These are phyloP conservation scores for Rhagophthalmus giganteus DNA, from an alignment of 2,888 invertebrate species.

Conservation along the genomic window DNA sequence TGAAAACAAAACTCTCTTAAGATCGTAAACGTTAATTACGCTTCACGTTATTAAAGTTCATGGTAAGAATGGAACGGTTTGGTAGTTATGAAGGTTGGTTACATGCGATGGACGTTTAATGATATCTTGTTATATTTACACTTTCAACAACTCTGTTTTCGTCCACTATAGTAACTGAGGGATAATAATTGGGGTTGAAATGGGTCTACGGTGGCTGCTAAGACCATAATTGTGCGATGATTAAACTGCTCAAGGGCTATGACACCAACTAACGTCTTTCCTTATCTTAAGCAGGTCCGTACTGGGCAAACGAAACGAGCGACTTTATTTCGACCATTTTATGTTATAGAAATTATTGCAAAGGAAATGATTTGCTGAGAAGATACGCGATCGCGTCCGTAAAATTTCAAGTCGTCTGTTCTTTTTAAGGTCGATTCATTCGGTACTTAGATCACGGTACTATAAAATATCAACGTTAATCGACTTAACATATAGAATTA, in stretches of 20 bases:
- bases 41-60: too few species aligned
- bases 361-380: background rate
- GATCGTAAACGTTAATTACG: too few species aligned
- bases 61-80: too few species aligned
- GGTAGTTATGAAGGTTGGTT: background rate
- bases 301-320: background rate
- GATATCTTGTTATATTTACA: conserved; percentile 18
- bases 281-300: conserved; percentile 28
- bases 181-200: conserved; percentile 39
- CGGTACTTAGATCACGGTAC: too few species aligned
- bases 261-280: conserved; percentile 30
- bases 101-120: conserved; percentile 6
- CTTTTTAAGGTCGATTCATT: too few species aligned
- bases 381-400: too few species aligned
- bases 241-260: conserved; percentile 44
- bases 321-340: background rate
- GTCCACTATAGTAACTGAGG: conserved; percentile 24
- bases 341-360: background rate
- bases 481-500: too few species aligned
- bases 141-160: conserved; percentile 16
- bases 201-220: conserved; percentile 37
- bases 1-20: too few species aligned
- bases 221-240: conserved; percentile 46
- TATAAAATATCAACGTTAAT: too few species aligned
- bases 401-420: too few species aligned